phyloP scores from a whole-genome alignment of 2,797 vertebrate genomes.

The Eulemur coronatus region DNA sequence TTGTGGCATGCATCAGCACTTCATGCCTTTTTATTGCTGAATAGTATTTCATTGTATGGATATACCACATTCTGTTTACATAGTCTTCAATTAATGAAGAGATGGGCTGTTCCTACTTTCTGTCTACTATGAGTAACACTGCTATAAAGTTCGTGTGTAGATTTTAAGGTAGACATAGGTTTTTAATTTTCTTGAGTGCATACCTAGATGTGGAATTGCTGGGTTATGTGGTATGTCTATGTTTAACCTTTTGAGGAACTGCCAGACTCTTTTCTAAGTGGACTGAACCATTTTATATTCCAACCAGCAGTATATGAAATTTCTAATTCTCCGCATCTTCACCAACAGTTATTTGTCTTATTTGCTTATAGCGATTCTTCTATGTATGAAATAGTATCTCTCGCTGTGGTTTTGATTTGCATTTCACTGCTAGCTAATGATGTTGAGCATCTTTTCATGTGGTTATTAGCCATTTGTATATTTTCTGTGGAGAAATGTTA shows the following conservation, averaged over 20 bases:
- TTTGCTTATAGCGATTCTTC: not conserved
- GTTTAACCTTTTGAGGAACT: not conserved
- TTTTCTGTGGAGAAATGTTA: not conserved
- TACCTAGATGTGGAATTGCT: not conserved
- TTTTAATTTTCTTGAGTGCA: not conserved
- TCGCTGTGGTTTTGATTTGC: not conserved
- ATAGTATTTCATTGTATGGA: not conserved
- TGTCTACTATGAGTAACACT: not conserved
- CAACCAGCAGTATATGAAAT: not conserved
- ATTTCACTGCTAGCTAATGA: not conserved
- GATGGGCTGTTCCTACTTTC: not conserved
- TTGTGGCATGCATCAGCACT: not conserved
- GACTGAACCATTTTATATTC: not conserved
- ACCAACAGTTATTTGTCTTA: not conserved
- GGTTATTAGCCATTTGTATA: not conserved
- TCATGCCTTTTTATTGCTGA: not conserved
- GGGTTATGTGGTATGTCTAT: not conserved
- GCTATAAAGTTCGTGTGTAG: not conserved
- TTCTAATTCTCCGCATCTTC: not conserved
- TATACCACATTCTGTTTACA: not conserved
- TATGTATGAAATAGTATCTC: not conserved
- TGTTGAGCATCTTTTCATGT: not conserved
- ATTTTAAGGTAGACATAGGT: not conserved
- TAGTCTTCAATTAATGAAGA: not conserved
- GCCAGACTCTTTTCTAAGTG: not conserved